Base-by-base conservation (phyloP, 2,113 vertebrate genomes). In the Siphamia tubifer region DNA sequence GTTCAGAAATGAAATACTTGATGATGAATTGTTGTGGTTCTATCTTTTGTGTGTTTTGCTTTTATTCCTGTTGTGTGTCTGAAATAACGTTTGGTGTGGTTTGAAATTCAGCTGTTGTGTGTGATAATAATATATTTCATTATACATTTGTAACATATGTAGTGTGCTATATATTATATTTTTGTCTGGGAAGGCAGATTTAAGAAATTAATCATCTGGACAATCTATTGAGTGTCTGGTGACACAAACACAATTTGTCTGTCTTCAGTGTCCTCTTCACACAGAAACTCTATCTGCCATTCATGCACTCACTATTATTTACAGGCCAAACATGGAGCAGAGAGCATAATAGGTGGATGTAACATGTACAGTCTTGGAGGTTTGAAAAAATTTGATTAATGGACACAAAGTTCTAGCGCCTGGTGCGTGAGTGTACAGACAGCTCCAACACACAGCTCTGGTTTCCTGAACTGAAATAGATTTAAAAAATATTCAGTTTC, bases 401-500 rank as follows among this genome's bases (percentile, higher is more conserved):
- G 30, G 49, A 45, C 38, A 44, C 21, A 27, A 31, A 62, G 35
- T 30, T 49, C 8, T 15, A 17, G 45, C 55, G 23, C 23, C 58
- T 47, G 9, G 17, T 0, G 13, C 16, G 48, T 64, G 55, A n/a
- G n/a, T 34, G 47, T 21, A 55, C 54, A 71, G 55, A 49, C 6
- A 36, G 16, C 35, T 43, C 45, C 63, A 35, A 48, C 66, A 15
- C 54, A 52, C 1, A 16, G 44, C 53, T 74, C 48, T 67, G 61
- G 15, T 58, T 80, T 68, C 73, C 64, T 40, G 76, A 53, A 64
- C 39, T 55, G 31, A 75, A 75, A 45, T 48, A 47, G 44, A 60
- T 38, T 49, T 48, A 21, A 56, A 56, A 49, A 57, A 21, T 28
- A 44, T 72, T 68, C 45, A 30, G 55, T 68, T 71, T 43, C 43